Evolutionary conservation across 2,888 invertebrate species (phyloP).

Genomic region (Caenorhabditis afra): DNA sequence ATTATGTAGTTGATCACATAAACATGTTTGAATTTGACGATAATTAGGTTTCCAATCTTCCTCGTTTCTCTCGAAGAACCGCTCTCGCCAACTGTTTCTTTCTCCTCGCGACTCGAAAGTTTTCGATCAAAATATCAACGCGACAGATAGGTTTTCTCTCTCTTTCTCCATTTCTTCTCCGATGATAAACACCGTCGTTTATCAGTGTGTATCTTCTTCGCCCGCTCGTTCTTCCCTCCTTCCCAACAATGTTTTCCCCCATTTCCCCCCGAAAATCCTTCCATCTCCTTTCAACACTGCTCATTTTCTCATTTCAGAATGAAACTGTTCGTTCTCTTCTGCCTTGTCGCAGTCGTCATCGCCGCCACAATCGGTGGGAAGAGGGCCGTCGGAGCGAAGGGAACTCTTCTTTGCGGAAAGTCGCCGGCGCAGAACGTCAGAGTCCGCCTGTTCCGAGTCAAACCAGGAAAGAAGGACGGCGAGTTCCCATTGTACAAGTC

Average conservation of each 20-base stretch:
- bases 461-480: constrained; percentile 66
- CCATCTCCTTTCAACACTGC: not conserved
- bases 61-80: too few relatives aligned
- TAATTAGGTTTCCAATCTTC: too few relatives aligned
- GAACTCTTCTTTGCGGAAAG: constrained; percentile 67
- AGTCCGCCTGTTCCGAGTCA: constrained; percentile 68
- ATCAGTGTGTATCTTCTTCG: not conserved
- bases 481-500: not conserved
- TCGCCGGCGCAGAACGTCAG: constrained; percentile 65
- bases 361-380: constrained; percentile 52
- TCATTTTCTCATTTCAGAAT: constrained; percentile 33
- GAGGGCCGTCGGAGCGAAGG: constrained; percentile 61
- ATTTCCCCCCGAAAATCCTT: constrained; percentile 16
- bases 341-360: constrained; percentile 23
- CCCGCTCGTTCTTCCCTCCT: constrained; percentile 27
- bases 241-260: not conserved
- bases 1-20: too few relatives aligned
- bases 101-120: too few relatives aligned
- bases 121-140: constrained; percentile 47
- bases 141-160: constrained; percentile 21
- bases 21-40: too few relatives aligned
- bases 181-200: too few relatives aligned
- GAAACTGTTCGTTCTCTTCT: constrained; percentile 38
- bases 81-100: too few relatives aligned
- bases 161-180: constrained; percentile 8